phyloP scores from a whole-genome alignment of 2,113 vertebrate species.

The Morone saxatilis region DNA sequence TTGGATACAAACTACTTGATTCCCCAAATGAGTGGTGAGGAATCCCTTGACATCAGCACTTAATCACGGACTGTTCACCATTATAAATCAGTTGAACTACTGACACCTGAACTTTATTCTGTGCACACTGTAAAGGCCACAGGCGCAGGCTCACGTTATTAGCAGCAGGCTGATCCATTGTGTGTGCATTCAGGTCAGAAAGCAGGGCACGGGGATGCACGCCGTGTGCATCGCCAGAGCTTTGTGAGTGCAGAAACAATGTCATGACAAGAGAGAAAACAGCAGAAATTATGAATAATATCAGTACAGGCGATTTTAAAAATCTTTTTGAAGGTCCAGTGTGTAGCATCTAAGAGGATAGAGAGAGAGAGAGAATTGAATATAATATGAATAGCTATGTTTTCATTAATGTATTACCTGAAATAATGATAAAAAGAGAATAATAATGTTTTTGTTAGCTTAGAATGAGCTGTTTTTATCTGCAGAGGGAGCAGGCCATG shows the following conservation, averaged over 20 bases:
- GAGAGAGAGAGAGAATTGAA: too few species aligned
- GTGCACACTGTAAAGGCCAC: conserved; percentile 82
- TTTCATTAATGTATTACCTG: too few species aligned
- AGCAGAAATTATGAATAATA: conserved; percentile 29
- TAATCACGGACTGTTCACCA: conserved; percentile 81
- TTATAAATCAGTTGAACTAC: conserved; percentile 89
- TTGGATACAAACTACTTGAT: conserved; percentile 83
- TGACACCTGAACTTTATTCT: conserved; percentile 87
- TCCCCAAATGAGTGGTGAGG: conserved; percentile 84
- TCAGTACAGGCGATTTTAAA: background rate
- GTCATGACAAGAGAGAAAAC: conserved; percentile 56
- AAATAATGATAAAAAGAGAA: too few species aligned
- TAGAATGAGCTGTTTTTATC: too few species aligned
- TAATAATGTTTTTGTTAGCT: too few species aligned
- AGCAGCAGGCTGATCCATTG: conserved; percentile 83
- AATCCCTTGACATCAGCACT: conserved; percentile 80
- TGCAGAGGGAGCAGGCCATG: too few species aligned
- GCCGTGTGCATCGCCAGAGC: conserved; percentile 70
- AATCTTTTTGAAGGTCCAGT: background rate
- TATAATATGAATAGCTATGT: too few species aligned
- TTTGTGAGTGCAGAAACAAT: conserved; percentile 51
- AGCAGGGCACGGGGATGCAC: conserved; percentile 55
- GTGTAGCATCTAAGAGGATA: too few species aligned
- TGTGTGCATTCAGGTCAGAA: conserved; percentile 84
- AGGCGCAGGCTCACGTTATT: conserved; percentile 73